These are phyloP conservation scores for Zophobas morio DNA, from an alignment of 1,140 invertebrate species.

Conservation along the genomic window DNA sequence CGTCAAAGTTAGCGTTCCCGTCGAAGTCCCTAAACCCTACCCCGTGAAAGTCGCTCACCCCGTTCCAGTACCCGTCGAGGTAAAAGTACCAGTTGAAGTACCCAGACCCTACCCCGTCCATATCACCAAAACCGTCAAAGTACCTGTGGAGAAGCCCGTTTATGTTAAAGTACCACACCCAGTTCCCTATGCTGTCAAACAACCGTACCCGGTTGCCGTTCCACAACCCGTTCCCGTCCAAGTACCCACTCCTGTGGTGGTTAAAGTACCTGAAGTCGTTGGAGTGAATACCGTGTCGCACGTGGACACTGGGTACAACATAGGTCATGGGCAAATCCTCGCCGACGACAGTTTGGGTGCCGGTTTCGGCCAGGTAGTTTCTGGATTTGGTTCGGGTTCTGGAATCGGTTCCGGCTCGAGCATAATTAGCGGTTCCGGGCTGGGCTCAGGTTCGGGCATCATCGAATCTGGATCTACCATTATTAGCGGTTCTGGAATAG, in stretches of 20 bases:
- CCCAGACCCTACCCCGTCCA: constrained; percentile 60
- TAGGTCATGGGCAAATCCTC: not conserved
- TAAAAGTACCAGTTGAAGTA: constrained; percentile 59
- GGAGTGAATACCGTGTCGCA: constrained; percentile 32
- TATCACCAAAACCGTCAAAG: constrained; percentile 57
- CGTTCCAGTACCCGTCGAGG: constrained; percentile 42
- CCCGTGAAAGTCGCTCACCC: constrained; percentile 39
- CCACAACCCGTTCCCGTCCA: constrained; percentile 55
- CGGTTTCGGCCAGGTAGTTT: not conserved
- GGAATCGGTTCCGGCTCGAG: constrained; percentile 8
- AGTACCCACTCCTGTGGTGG: constrained; percentile 54
- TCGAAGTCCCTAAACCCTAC: constrained; percentile 37
- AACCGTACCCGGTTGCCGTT: constrained; percentile 50
- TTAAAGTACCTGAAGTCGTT: constrained; percentile 49
- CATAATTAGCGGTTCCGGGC: not conserved
- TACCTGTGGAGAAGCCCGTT: constrained; percentile 60
- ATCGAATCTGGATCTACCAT: not conserved
- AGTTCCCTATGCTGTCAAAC: constrained; percentile 30
- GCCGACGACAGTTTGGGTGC: constrained; percentile 1
- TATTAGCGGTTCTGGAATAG: constrained; percentile 2
- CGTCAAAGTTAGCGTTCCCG: constrained; percentile 27
- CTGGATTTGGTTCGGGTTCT: constrained; percentile 20
- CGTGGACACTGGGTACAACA: constrained; percentile 2
- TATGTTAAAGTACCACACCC: constrained; percentile 51
- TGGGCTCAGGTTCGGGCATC: constrained; percentile 11